Conservation (phyloP, 2,888 invertebrate species). For the Carterocephalus palaemon region DNA sequence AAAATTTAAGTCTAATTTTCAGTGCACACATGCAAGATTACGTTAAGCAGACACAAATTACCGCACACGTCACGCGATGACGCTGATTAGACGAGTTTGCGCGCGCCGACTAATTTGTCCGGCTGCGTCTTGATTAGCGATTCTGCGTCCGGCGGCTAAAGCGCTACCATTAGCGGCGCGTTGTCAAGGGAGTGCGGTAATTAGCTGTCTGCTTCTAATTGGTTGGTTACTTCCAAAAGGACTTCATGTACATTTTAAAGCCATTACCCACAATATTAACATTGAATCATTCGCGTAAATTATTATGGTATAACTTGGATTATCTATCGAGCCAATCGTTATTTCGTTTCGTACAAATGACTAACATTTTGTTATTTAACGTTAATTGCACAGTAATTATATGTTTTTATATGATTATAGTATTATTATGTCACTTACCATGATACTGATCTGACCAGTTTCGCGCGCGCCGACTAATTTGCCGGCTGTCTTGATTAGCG, state of each 20-base stretch:
- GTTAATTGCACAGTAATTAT: too few relatives aligned
- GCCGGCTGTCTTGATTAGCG: conserved; percentile 47
- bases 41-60: conserved; percentile 38
- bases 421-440: too few relatives aligned
- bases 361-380: too few relatives aligned
- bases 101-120: conserved; percentile 40
- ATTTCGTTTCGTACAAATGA: too few relatives aligned
- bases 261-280: too few relatives aligned
- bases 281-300: too few relatives aligned
- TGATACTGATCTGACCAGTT: conserved; percentile 51
- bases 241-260: background rate
- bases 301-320: too few relatives aligned
- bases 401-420: too few relatives aligned
- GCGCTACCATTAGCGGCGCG: conserved; percentile 15
- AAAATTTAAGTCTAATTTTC: too few relatives aligned
- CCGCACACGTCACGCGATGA: conserved; percentile 39
- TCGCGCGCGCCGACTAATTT: conserved; percentile 44
- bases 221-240: conserved; percentile 6
- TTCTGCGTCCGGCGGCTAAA: conserved; percentile 21
- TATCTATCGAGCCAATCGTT: too few relatives aligned
- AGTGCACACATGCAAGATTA: too few relatives aligned
- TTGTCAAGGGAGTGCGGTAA: conserved; percentile 19
- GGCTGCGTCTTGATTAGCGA: conserved; percentile 48
- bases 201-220: conserved; percentile 14
- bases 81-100: conserved; percentile 53